Percentiles rank a stretch among this genome's conserved stretches.
phyloP scores from a whole-genome alignment of 2,113 vertebrate species.

The Phyllostomus discolor region DNA sequence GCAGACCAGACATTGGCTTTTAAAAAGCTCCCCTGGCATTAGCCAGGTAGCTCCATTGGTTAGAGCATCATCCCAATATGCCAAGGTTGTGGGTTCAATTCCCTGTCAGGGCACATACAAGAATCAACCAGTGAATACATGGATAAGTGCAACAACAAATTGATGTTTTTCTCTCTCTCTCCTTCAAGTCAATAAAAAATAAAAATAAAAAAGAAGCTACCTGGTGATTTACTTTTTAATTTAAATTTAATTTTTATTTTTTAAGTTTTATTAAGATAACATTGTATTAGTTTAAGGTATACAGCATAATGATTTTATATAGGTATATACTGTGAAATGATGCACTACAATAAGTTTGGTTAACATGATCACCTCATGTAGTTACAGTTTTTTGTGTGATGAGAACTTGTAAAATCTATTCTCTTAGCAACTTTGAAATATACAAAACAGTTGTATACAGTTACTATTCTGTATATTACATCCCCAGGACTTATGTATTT shows the following conservation, averaged over 20 bases:
- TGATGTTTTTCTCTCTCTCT: too few species aligned
- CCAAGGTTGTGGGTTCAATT: background rate
- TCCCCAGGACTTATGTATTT: background rate
- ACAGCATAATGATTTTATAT: background rate
- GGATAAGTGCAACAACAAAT: too few species aligned
- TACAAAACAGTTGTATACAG: background rate
- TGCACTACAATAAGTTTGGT: background rate
- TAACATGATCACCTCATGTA: background rate
- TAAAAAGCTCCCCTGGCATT: background rate
- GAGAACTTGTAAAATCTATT: background rate
- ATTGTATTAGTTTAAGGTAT: background rate
- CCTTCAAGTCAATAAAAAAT: too few species aligned
- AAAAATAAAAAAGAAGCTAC: background rate
- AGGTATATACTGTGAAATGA: background rate
- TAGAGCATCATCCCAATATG: too few species aligned
- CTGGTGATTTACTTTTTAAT: background rate
- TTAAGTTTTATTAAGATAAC: background rate
- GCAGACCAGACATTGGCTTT: background rate
- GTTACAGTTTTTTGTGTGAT: background rate
- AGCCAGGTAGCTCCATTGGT: too few species aligned
- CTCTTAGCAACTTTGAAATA: background rate
- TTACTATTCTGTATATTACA: background rate
- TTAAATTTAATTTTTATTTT: background rate
- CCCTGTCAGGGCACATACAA: too few species aligned
- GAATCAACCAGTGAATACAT: too few species aligned